These are phyloP conservation scores for Lytechinus variegatus DNA, from an alignment of 35 echinoderm and acorn worm species.

Conservation along the genomic window DNA sequence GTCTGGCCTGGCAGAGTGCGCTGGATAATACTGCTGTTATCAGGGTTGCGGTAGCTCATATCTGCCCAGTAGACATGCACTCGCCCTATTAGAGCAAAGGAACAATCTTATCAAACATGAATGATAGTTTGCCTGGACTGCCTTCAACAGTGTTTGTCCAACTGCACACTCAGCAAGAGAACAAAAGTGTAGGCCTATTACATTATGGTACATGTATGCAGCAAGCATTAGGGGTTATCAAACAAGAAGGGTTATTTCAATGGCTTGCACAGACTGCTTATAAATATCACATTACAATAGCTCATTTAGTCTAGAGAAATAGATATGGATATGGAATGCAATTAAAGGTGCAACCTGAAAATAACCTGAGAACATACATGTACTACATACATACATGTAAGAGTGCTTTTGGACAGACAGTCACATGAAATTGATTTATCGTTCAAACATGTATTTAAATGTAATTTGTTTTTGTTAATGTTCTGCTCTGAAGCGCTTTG, in stretches of 20 bases:
- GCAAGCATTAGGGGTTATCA: background rate
- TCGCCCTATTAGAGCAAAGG: background rate
- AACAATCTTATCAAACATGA: background rate
- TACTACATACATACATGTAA: too few relatives aligned
- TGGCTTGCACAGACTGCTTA: background rate
- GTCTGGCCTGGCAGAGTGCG: background rate
- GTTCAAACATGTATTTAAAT: too few relatives aligned
- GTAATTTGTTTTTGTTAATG: too few relatives aligned
- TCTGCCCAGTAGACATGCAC: background rate
- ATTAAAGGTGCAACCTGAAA: background rate
- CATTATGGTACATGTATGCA: background rate
- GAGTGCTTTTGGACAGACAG: too few relatives aligned
- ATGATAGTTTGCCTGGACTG: background rate
- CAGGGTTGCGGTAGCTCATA: background rate
- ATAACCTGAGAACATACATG: too few relatives aligned
- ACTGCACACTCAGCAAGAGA: background rate
- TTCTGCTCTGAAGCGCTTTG: too few relatives aligned
- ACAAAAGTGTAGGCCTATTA: background rate
- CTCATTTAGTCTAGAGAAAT: background rate
- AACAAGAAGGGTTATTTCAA: background rate
- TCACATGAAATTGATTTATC: too few relatives aligned
- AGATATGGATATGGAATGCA: background rate
- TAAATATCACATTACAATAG: background rate
- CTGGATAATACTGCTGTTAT: background rate
- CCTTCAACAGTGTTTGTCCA: background rate